phyloP scores from a whole-genome alignment of 2,888 invertebrate genomes.

The Ennomos quercinarius region DNA sequence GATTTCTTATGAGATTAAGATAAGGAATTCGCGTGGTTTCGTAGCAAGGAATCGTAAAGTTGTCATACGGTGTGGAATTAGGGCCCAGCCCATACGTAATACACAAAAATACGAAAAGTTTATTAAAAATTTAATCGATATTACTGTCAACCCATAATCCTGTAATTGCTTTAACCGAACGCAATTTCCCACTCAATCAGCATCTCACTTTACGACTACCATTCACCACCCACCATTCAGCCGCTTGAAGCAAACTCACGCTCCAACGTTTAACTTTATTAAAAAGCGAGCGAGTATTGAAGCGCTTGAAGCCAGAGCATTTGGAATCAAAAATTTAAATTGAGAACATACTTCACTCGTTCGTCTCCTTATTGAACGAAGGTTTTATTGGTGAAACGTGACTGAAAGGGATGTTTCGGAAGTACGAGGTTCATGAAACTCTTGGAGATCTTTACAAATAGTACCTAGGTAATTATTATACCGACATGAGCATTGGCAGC shows the following conservation, averaged over 20 bases:
- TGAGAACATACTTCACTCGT: conserved; percentile 65
- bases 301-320: conserved; percentile 62
- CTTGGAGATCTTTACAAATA: background rate
- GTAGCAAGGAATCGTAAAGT: too few relatives aligned
- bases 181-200: conserved; percentile 54
- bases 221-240: conserved; percentile 30
- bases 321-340: conserved; percentile 79
- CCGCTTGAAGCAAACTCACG: conserved; percentile 58
- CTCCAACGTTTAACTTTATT: conserved; percentile 63
- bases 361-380: conserved; percentile 65
- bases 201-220: conserved; percentile 65
- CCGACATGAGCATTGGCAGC: too few relatives aligned
- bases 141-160: background rate
- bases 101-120: too few relatives aligned
- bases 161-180: conserved; percentile 2
- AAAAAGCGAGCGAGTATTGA: conserved; percentile 62
- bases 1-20: too few relatives aligned
- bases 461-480: background rate
- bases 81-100: too few relatives aligned
- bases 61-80: too few relatives aligned
- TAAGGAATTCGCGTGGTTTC: too few relatives aligned
- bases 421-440: conserved; percentile 13
- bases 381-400: conserved; percentile 54
- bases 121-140: too few relatives aligned
- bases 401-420: conserved; percentile 33